These are phyloP conservation scores for Callimorpha dominula DNA, from an alignment of 2,888 invertebrate genomes.

Conservation along the genomic window DNA sequence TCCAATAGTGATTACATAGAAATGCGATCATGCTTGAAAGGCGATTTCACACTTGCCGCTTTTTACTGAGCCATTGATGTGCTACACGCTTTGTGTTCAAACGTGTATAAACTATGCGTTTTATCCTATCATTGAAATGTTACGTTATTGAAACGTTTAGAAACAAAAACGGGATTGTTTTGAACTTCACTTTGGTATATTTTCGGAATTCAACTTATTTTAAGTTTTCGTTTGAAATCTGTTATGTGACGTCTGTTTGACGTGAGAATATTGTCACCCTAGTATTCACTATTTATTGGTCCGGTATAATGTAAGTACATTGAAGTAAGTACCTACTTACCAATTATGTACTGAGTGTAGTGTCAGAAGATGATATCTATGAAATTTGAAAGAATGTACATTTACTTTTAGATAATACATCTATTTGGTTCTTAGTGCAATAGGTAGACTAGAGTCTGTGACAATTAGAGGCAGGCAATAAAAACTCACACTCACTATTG, in stretches of 20 bases:
- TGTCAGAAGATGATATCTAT: background rate
- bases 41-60: conserved; percentile 62
- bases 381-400: too few species aligned
- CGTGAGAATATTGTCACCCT: background rate
- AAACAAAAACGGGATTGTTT: conserved; percentile 3
- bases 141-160: conserved; percentile 8
- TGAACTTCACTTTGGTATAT: conserved; percentile 5
- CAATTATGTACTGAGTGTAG: background rate
- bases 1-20: conserved; percentile 68
- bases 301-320: background rate
- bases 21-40: conserved; percentile 65
- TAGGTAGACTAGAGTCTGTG: too few species aligned
- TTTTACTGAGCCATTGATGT: conserved; percentile 53
- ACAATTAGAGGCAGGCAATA: too few species aligned
- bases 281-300: background rate
- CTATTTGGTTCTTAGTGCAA: too few species aligned
- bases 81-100: conserved; percentile 38
- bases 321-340: background rate
- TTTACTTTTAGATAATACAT: too few species aligned
- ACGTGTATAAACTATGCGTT: conserved; percentile 36
- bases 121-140: conserved; percentile 27
- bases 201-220: background rate
- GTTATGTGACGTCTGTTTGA: background rate
- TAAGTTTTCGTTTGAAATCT: conserved; percentile 1
- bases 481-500: too few species aligned